phyloP scores from a whole-genome alignment of 2,113 vertebrate genomes.

The Chaenocephalus aceratus region DNA sequence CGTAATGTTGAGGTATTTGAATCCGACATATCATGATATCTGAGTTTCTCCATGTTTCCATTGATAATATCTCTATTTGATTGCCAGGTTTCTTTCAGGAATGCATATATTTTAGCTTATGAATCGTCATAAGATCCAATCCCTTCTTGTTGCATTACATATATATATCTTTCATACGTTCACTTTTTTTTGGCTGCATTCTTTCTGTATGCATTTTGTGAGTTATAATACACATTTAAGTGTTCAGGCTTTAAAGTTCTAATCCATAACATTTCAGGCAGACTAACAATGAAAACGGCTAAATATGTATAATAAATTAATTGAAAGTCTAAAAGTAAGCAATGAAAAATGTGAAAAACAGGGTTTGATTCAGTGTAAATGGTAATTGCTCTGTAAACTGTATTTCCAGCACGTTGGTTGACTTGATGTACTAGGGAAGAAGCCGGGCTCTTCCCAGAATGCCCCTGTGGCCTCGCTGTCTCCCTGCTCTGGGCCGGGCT shows the following conservation, averaged over 20 bases:
- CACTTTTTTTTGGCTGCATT: not conserved
- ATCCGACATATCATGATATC: too few species aligned
- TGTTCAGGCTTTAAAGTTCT: not conserved
- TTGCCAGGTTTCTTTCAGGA: too few species aligned
- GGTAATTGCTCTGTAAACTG: not conserved
- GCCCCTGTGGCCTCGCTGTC: slow-evolving; percentile 40
- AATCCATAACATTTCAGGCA: not conserved
- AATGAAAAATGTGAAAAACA: not conserved
- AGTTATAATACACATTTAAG: not conserved
- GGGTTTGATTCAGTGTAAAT: slow-evolving; percentile 10
- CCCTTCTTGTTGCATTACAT: not conserved
- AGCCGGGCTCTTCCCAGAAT: slow-evolving; percentile 38
- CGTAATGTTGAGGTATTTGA: too few species aligned
- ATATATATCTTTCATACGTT: not conserved
- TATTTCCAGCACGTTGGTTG: not conserved
- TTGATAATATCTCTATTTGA: too few species aligned
- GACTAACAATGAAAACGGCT: not conserved
- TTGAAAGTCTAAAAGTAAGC: not conserved
- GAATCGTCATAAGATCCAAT: slow-evolving; percentile 6
- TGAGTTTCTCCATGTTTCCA: too few species aligned
- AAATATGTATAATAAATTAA: not conserved
- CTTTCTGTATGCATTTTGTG: not conserved
- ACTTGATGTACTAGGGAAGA: slow-evolving; percentile 15
- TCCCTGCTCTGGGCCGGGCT: slow-evolving; percentile 52
- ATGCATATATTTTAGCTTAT: not conserved